Conservation (phyloP, 2,113 vertebrate genomes). For the Rostratula benghalensis region DNA sequence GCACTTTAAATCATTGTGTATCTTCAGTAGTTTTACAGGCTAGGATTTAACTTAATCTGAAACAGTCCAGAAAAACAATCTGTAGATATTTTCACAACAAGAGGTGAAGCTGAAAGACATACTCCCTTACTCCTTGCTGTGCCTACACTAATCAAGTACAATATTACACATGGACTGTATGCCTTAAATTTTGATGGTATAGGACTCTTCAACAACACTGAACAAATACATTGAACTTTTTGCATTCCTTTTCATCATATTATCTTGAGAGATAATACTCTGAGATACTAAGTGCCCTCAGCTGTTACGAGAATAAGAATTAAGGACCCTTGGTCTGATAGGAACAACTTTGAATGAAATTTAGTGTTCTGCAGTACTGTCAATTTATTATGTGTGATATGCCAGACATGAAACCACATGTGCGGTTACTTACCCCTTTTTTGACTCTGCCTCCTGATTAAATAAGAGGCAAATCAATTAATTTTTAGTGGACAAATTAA, state of each 20-base stretch:
- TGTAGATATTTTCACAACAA: neutral
- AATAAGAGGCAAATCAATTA: conserved; percentile 35
- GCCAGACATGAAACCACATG: neutral
- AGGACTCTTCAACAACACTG: neutral
- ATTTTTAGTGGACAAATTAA: conserved; percentile 15
- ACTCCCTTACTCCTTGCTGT: conserved; percentile 15
- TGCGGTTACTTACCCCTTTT: neutral
- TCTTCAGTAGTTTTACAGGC: neutral
- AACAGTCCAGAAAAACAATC: neutral
- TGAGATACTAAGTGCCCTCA: conserved; percentile 48
- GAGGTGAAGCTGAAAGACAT: neutral
- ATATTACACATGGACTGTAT: neutral
- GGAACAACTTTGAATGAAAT: neutral
- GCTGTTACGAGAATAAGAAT: neutral
- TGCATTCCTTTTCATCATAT: conserved; percentile 36
- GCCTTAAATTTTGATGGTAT: conserved; percentile 35
- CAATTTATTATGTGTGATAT: neutral
- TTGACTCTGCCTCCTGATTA: conserved; percentile 25
- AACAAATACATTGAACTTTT: neutral
- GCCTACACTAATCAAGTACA: conserved; percentile 14
- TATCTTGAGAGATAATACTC: conserved; percentile 13
- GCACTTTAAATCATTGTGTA: conserved; percentile 15
- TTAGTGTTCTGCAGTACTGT: conserved; percentile 14
- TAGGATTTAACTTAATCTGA: neutral
- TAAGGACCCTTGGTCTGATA: neutral